Conservation (phyloP, 2,888 invertebrate species). For the Nezara viridula region DNA sequence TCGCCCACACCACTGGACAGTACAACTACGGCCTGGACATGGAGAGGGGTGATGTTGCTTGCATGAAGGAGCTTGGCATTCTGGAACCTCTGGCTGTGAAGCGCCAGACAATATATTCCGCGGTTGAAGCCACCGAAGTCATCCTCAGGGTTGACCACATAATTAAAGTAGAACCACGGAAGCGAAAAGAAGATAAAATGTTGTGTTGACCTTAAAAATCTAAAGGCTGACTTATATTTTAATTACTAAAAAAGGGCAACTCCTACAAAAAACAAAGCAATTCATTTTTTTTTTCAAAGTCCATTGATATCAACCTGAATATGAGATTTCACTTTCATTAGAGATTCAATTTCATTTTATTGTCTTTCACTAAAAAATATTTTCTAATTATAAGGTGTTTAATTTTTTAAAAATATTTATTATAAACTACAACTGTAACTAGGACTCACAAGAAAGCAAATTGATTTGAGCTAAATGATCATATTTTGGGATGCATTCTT, state of each 20-base stretch:
- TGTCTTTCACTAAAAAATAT: not conserved
- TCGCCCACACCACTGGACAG: slow-evolving; percentile 88
- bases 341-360: not conserved
- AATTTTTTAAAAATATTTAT: too few relatives aligned
- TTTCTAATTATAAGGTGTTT: not conserved
- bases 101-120: slow-evolving; percentile 93
- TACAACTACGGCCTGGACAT: slow-evolving; percentile 85
- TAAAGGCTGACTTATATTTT: not conserved
- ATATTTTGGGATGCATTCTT: too few relatives aligned
- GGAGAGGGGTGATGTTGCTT: slow-evolving; percentile 87
- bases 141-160: slow-evolving; percentile 98
- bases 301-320: not conserved
- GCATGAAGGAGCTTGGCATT: slow-evolving; percentile 92
- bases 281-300: not conserved
- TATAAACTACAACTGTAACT: too few relatives aligned
- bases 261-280: not conserved
- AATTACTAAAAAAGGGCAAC: not conserved
- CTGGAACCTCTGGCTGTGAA: slow-evolving; percentile 98
- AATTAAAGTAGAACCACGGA: slow-evolving; percentile 90
- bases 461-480: too few relatives aligned
- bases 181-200: slow-evolving; percentile 88
- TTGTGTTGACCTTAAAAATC: slow-evolving; percentile 75
- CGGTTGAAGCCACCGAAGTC: slow-evolving; percentile 98
- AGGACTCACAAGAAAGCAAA: too few relatives aligned
- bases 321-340: not conserved